A percentile compares a stretch with the other conserved stretches of the same genome.
These are phyloP conservation scores for Athene cunicularia DNA, from an alignment of 2,113 vertebrate genomes.

Conservation along the genomic window DNA sequence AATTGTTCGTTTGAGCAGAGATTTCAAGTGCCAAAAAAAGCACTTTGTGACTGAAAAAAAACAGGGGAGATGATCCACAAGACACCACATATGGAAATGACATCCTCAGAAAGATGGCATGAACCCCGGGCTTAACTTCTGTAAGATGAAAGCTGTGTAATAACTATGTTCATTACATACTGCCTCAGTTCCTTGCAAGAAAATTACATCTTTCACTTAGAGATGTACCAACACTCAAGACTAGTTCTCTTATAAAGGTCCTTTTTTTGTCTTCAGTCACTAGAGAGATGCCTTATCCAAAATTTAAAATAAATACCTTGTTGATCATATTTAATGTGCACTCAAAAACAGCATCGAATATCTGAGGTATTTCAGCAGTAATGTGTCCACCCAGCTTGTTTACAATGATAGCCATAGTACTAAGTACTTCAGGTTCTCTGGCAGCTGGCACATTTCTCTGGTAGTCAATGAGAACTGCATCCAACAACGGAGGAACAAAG, in stretches of 20 bases:
- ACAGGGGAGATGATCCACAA: rapidly evolving
- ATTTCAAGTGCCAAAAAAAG: background rate
- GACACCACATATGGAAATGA: rapidly evolving
- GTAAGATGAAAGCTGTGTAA: background rate
- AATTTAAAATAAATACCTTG: conserved; percentile 79
- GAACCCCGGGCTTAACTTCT: background rate
- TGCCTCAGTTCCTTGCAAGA: background rate
- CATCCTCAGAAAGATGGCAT: background rate
- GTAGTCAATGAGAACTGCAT: conserved; percentile 98
- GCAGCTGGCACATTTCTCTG: conserved; percentile 97
- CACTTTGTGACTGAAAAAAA: background rate
- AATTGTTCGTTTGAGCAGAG: rapidly evolving
- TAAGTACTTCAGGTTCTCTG: conserved; percentile 97
- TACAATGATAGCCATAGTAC: conserved; percentile 99
- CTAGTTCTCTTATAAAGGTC: background rate
- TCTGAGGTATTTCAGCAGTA: conserved; percentile 98
- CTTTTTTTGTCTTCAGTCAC: background rate
- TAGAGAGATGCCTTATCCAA: background rate
- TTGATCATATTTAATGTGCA: conserved; percentile 99
- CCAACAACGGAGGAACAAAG: conserved; percentile 96
- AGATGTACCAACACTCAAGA: background rate
- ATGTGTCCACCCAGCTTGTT: conserved; percentile 98
- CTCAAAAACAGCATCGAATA: conserved; percentile 98
- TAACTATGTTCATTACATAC: background rate
- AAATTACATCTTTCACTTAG: background rate